Base-by-base conservation (phyloP, 2,888 invertebrate species). In the Cecidostiba fungosa region DNA sequence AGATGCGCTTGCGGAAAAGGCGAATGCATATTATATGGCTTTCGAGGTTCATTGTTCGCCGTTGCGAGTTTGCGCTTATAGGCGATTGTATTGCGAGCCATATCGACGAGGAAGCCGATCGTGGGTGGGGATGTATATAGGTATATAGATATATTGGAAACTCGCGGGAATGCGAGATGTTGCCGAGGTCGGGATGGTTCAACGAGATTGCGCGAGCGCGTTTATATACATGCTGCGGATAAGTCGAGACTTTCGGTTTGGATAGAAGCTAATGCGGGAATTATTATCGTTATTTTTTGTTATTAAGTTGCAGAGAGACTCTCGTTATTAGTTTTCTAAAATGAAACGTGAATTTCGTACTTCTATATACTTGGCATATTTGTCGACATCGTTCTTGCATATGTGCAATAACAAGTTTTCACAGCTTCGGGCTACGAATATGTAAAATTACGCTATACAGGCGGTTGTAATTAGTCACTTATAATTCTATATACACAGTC, bases 121-220 rank as follows among this genome's bases (percentile, higher is more conserved):
- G 62, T 66, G 62, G 62, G 62, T 66, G 62, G 3, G 62, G 62
- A 66, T 66, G 50, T 50, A 23, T 59, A 12, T 12, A 39, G 1
- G 36, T 39, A 8, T 39, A 8, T 39, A 39, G n/a, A n/a, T n/a
- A 32, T 32, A 23, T 29, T 66, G 66, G 66, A 66, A 66, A 66
- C 29, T 66, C 66, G 23, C 29, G 66, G 66, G 66, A 66, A 66
- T 66, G 66, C 66, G 66, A 66, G 66, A 66, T n/a, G 66, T 66
- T 66, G n/a, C 14, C 29, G 66, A 66, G 66, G 66, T 66, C 66
- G 29, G 66, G 66, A 66, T 66, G 66, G 54, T 59, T 59, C 54
- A 59, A 8, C 23, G 54, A 59, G 54, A 59, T 59, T 59, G 54
- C 54, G 10, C 8, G 43, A 0, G 6, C 47, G 19, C 50, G 50